Percentiles rank a stretch among this genome's conserved stretches.
Evolutionary conservation across 2,113 vertebrate genomes (phyloP).

Genomic region (Catharus minimus): DNA sequence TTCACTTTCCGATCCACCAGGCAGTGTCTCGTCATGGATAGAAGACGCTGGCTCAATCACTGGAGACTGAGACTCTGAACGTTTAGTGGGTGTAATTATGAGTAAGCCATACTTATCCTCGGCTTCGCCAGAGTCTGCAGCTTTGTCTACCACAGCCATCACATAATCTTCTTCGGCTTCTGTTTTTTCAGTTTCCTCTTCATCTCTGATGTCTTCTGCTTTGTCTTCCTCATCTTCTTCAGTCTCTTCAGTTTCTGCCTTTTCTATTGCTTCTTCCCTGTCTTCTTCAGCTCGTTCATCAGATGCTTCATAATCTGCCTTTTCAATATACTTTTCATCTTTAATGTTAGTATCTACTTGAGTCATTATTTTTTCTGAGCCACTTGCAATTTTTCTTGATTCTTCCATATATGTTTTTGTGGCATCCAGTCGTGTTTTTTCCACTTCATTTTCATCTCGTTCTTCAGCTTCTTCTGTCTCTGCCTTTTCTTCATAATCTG

Average conservation of each 20-base stretch:
- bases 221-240: constrained; percentile 75
- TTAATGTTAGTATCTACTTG: constrained; percentile 45
- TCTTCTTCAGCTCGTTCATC: constrained; percentile 76
- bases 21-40: constrained; percentile 88
- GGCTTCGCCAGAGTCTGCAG: constrained; percentile 59
- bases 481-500: constrained; percentile 91
- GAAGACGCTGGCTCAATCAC: constrained; percentile 76
- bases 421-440: not conserved
- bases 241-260: constrained; percentile 73
- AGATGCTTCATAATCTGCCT: constrained; percentile 65
- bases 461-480: constrained; percentile 90
- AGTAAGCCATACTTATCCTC: constrained; percentile 73
- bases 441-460: constrained; percentile 71
- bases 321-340: constrained; percentile 53
- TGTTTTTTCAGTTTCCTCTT: constrained; percentile 69
- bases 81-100: constrained; percentile 73
- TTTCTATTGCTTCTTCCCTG: constrained; percentile 74
- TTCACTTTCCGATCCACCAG: constrained; percentile 85
- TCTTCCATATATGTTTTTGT: constrained; percentile 48
- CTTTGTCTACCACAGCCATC: constrained; percentile 76
- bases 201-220: constrained; percentile 71
- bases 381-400: constrained; percentile 4
- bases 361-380: constrained; percentile 48
- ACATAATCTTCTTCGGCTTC: constrained; percentile 70
- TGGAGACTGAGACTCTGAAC: constrained; percentile 81